Base-by-base conservation (phyloP, 2,113 vertebrate species). In the Dermatemys mawii region DNA sequence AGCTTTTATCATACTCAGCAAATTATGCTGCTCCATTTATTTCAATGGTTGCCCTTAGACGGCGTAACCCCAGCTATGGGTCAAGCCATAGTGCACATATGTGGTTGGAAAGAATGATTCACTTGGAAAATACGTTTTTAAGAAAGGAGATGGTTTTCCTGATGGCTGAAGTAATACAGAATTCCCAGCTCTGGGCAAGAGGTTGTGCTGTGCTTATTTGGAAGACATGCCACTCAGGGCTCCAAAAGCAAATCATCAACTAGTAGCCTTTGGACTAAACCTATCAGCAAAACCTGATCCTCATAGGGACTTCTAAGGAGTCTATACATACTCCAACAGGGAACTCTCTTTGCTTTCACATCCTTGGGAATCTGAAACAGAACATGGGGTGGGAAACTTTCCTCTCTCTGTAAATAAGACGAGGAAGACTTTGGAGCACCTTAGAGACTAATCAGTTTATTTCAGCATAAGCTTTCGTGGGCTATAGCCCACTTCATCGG, bases 61-160 rank as follows among this genome's bases (percentile, higher is more conserved):
- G 27, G 38, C 8, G 22, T 0, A 0, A 63, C 3, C 48, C 7
- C n/a, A 50, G 73, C 27, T 86, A 50, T 32, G 35, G 35, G 91
- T 95, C 60, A 32, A 90, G 80, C 60, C 44, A 91, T 7, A 80
- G 0, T 4, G 26, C 41, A 70, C 22, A 26, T 46, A 4, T 44
- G 21, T 22, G 38, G 22, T 11, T 81, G 86, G 80, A 87, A 82
- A 32, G 10, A 95, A 75, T 54, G 92, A 92, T 50, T 93, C 22
- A 85, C 51, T 87, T 87, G 55, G 84, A 87, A 91, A 78, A 14
- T 35, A 63, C 1, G n/a, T 51, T 44, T 48, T 19, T 19, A 24
- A 78, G 38, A n/a, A 32, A 67, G 19, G 63, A 38, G 46, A 54
- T 0, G 1, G 5, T 27, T 35, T 32, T 51, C 22, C 79, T 3